Evolutionary conservation across 2,888 invertebrate genomes (phyloP), one percentile per base, ranked within the genome.

Genomic region (Lithophane socia): DNA sequence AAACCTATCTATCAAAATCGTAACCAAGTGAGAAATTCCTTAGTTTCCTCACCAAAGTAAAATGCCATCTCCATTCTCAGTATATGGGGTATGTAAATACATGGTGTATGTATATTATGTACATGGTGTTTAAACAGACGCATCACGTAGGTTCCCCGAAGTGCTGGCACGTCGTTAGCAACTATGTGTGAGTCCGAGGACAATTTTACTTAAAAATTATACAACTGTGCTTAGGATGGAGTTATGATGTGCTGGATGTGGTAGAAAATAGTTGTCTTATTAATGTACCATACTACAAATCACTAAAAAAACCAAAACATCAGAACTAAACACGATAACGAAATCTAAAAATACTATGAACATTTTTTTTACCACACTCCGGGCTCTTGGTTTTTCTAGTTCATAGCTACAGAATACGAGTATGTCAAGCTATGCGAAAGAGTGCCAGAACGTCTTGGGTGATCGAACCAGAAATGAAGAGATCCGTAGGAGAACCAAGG

Each of bases 131-230:
- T 77, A 89, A 86, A 87, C 87, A 87, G 77, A 85, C 83, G 80
- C 88, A 89, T 90, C 90, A 91, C 89, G 88, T 83, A 87, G 29
- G 87, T 92, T 92, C 94, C 91, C 80, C 89, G 94, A 94, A 94
- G 82, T 37, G 68, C 42, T 24, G 61, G 37, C 79, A 24, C 84
- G 81, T 92, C 87, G 94, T 95, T 95, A 94, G 92, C 95, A 85
- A 73, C 78, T 85, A 88, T 83, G 90, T 91, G 94, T 85, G 92
- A 94, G 90, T 21, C 88, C 88, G 88, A 85, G 88, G 90, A 91
- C 89, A 88, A 84, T 86, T 85, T 85, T 85, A 84, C 87, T 86
- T 82, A 69, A 89, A 87, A 88, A 83, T 80, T 84, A 86, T 84
- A 86, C 77, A 79, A 84, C 65, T 68, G 12, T 72, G 78, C 75